Percentiles rank a stretch among this genome's conserved stretches.
Evolutionary conservation across 1,140 invertebrate genomes (phyloP).

Genomic region (Diabrotica undecimpunctata): DNA sequence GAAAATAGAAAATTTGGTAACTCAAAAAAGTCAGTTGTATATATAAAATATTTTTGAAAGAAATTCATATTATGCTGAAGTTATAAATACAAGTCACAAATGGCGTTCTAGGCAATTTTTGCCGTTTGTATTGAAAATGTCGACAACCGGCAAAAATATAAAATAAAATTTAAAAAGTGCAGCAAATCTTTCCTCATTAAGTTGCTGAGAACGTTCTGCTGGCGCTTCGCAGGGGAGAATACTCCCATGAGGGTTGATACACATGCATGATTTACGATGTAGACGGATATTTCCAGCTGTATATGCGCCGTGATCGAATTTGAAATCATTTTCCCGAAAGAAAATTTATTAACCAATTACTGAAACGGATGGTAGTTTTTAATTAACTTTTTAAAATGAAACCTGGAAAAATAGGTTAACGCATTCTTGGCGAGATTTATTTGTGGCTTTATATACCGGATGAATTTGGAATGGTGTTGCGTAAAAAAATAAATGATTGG

Average conservation of each 20-base stretch:
- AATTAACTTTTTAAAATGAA: neutral
- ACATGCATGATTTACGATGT: conserved; percentile 2
- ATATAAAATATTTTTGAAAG: no score
- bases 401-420: no score
- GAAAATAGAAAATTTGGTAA: no score
- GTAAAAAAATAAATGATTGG: no score
- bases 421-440: no score
- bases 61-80: no score
- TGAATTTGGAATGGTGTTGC: no score
- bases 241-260: neutral
- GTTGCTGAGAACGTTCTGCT: neutral
- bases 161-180: neutral
- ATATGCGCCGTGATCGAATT: conserved; percentile 1
- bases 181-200: conserved; percentile 1
- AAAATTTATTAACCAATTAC: conserved; percentile 3
- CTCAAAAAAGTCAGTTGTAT: no score
- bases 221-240: neutral
- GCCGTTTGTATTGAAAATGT: no score
- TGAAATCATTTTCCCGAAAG: neutral
- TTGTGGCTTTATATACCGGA: no score
- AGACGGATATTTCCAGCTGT: conserved; percentile 1
- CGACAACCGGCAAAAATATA: neutral
- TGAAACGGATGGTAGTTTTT: conserved; percentile 1
- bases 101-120: no score
- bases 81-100: no score